Evolutionary conservation across 1,140 invertebrate genomes (phyloP), one percentile per base, ranked within the genome.

Genomic region (Lethocerus indicus): DNA sequence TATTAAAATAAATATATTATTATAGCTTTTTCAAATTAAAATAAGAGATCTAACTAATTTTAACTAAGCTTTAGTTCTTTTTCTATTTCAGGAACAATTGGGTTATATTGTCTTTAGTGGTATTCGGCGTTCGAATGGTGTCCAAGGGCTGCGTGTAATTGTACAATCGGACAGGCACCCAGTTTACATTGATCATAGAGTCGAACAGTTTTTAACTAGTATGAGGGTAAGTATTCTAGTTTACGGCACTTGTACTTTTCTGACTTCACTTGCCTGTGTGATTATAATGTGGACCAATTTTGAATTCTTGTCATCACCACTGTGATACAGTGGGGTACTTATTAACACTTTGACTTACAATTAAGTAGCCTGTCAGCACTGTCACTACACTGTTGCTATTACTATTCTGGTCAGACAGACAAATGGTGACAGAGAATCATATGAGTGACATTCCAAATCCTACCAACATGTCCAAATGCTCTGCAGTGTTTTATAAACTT

Each of bases 81-180:
- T 37, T 54, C 44, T 21, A 49, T 59, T 56, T 21, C 68, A 87
- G 73, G 84, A 87, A 71, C 86, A 88, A 70, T 64, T 91, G 42
- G 91, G 92, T 7, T 97, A 98, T 62, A 92, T 97, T 58, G 91
- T 97, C 28, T 87, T 83, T 61, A 87, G 83, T 62, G 86, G 85
- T 1, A 69, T 90, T 16, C 70, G 88, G 9, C 70, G 81, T 57
- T 72, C 79, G 0, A 82, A 81, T 64, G 87, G 87, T 21, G 80
- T 81, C 2, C 87, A 92, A 64, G 90, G 91, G 7, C 63, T 97
- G 4, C 63, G 83, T 51, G 69, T 97, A 18, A 81, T 96, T 47
- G 82, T 97, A 1, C 93, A 97, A 69, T 93, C 90, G 20, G 80
- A 89, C 49, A 74, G 76, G 43, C 78, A 85, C 63, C 89, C 91